Conservation (phyloP, 2,797 vertebrate species). For the Schizothorax lantsangensis region DNA sequence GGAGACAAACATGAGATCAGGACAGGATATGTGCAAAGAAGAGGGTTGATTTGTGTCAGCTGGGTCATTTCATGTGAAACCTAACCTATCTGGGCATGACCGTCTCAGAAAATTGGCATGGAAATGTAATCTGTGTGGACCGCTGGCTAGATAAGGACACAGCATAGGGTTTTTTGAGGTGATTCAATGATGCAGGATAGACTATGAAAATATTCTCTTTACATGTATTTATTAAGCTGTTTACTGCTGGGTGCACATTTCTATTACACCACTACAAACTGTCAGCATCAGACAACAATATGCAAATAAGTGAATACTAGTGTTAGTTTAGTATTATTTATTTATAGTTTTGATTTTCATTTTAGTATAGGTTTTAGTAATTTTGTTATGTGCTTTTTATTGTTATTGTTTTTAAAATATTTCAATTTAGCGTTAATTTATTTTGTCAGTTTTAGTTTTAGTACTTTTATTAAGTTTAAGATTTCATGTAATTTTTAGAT, state of each 20-base stretch:
- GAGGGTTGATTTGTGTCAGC: constrained; percentile 44
- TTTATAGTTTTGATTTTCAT: background rate
- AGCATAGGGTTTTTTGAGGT: background rate
- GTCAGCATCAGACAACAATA: background rate
- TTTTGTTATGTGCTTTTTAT: background rate
- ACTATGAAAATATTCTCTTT: background rate
- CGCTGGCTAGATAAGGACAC: constrained; percentile 31
- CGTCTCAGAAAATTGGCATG: constrained; percentile 48
- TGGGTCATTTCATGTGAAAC: constrained; percentile 48
- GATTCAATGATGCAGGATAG: background rate
- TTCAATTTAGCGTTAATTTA: background rate
- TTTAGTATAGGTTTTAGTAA: background rate
- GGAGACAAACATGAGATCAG: constrained; percentile 26
- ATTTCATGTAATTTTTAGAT: background rate
- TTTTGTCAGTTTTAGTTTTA: background rate
- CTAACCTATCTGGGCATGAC: constrained; percentile 50
- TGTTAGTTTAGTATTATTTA: background rate
- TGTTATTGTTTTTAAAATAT: background rate
- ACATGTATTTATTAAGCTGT: background rate
- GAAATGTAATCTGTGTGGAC: constrained; percentile 37
- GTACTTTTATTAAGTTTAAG: background rate
- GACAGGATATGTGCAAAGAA: constrained; percentile 42
- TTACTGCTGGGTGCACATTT: background rate
- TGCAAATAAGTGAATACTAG: background rate
- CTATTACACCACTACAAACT: background rate